Percentiles rank a stretch among this genome's conserved stretches.
These are phyloP conservation scores for Pollenia griseotomentosa DNA, from an alignment of 2,888 invertebrate species.

Conservation along the genomic window DNA sequence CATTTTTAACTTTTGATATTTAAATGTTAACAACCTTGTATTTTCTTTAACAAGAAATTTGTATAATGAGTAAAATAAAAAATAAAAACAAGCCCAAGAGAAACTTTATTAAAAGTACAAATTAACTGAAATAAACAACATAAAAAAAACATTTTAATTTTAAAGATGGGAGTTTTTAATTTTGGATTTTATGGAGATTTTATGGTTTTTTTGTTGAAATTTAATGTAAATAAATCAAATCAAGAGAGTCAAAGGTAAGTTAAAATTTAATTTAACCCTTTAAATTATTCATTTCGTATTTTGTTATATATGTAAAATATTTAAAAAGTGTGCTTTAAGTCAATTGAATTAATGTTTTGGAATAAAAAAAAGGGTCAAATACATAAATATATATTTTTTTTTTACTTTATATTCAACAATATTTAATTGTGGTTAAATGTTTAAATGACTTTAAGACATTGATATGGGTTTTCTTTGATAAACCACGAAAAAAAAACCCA, in stretches of 20 bases:
- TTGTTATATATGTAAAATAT: background rate
- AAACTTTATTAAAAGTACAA: conserved; percentile 24
- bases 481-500: conserved; percentile 18
- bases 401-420: conserved; percentile 37
- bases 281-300: background rate
- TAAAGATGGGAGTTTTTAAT: background rate
- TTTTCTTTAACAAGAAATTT: conserved; percentile 37
- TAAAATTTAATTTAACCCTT: conserved; percentile 35
- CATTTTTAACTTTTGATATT: conserved; percentile 62
- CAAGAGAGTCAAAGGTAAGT: background rate
- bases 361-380: conserved; percentile 4
- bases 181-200: too few species aligned
- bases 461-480: conserved; percentile 24
- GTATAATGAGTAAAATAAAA: conserved; percentile 43
- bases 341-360: background rate
- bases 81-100: conserved; percentile 4
- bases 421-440: conserved; percentile 68
- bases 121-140: background rate
- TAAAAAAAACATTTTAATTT: conserved; percentile 24
- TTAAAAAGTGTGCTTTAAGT: conserved; percentile 17
- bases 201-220: too few species aligned
- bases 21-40: conserved; percentile 64
- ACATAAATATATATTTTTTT: background rate
- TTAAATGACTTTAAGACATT: conserved; percentile 52
- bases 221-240: too few species aligned